Conservation (phyloP, 2,888 invertebrate genomes). For the Papilio gigon region DNA sequence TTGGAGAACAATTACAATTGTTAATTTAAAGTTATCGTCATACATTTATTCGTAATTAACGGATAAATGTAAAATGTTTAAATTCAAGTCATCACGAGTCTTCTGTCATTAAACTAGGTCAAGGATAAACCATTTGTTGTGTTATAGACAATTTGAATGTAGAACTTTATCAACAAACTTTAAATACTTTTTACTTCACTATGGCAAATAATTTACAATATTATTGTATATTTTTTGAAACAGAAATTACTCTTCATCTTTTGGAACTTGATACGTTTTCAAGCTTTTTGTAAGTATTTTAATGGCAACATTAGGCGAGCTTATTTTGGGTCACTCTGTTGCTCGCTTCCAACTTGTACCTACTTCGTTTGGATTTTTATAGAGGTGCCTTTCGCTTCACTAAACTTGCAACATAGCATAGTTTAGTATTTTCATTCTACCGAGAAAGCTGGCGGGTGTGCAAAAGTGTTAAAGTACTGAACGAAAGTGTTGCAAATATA, state of each 20-base stretch:
- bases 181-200: not conserved
- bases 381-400: conserved; percentile 83
- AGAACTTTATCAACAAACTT: not conserved
- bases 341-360: conserved; percentile 71
- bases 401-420: conserved; percentile 81
- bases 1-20: not conserved
- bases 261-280: conserved; percentile 43
- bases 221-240: conserved; percentile 29
- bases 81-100: conserved; percentile 42
- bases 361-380: conserved; percentile 77
- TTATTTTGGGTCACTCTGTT: conserved; percentile 82
- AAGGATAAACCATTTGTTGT: conserved; percentile 60
- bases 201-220: not conserved
- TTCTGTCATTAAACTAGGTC: conserved; percentile 58
- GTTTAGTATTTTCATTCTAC: conserved; percentile 76
- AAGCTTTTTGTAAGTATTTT: conserved; percentile 68
- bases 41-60: conserved; percentile 22
- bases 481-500: conserved; percentile 62
- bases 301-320: conserved; percentile 77
- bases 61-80: conserved; percentile 28
- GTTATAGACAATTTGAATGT: conserved; percentile 37
- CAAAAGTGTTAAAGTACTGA: conserved; percentile 67
- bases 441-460: conserved; percentile 83
- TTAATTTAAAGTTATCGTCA: conserved; percentile 1
- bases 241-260: conserved; percentile 8